Percentiles rank a stretch among this genome's conserved stretches.
Evolutionary conservation across 2,113 vertebrate species (phyloP).

Genomic region (Psammodynastes pulverulentus): DNA sequence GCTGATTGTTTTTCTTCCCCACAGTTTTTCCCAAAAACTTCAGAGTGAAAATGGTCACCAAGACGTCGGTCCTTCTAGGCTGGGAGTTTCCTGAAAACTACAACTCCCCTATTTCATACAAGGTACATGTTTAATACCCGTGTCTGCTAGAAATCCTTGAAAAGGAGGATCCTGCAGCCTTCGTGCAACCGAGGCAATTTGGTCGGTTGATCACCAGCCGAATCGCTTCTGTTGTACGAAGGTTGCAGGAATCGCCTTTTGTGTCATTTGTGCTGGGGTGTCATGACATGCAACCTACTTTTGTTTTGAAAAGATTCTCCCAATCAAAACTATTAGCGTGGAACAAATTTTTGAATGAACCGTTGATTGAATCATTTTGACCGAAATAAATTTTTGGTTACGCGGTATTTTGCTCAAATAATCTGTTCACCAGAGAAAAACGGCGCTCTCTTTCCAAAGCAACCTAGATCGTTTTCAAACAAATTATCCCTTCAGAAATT

Average conservation of each 20-base stretch:
- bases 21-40: conserved; percentile 98
- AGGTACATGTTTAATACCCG: conserved; percentile 60
- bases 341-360: neutral
- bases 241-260: neutral
- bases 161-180: neutral
- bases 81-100: conserved; percentile 94
- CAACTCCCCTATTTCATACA: conserved; percentile 81
- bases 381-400: neutral
- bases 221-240: neutral
- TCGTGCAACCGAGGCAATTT: neutral
- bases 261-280: neutral
- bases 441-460: neutral
- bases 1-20: conserved; percentile 57
- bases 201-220: neutral
- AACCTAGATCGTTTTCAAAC: neutral
- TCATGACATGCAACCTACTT: neutral
- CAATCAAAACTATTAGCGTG: neutral
- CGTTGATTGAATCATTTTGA: neutral
- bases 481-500: neutral
- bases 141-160: neutral
- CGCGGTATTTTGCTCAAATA: neutral
- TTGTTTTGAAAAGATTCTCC: neutral
- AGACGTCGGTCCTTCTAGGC: conserved; percentile 88
- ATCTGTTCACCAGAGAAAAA: neutral
- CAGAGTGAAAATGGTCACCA: conserved; percentile 93